phyloP scores from a whole-genome alignment of 2,113 vertebrate species.

The Probosciger aterrimus region DNA sequence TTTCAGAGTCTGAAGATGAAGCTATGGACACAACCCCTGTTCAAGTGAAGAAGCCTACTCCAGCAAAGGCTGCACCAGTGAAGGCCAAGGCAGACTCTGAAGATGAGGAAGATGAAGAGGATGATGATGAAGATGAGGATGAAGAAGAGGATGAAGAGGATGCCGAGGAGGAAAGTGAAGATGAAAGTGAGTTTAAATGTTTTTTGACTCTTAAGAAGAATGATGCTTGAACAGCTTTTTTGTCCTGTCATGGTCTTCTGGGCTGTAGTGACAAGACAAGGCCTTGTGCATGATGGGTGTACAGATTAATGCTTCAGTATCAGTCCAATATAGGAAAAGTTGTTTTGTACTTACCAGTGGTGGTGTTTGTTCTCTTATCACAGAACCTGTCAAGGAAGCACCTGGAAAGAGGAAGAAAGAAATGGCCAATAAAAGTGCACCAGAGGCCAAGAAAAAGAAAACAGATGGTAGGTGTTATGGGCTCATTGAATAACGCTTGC shows the following conservation, averaged over 20 bases:
- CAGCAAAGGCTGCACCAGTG: conserved; percentile 73
- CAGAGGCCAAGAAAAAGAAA: conserved; percentile 79
- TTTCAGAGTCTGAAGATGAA: conserved; percentile 88
- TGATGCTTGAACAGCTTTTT: not conserved
- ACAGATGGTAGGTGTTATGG: conserved; percentile 30
- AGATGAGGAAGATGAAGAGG: conserved; percentile 79
- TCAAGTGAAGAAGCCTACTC: conserved; percentile 84
- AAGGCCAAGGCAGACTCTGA: conserved; percentile 81
- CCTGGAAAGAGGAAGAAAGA: conserved; percentile 81
- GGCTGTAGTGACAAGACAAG: not conserved
- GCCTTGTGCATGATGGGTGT: not conserved
- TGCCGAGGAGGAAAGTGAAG: conserved; percentile 53
- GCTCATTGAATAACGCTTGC: not conserved
- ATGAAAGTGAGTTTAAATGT: conserved; percentile 54
- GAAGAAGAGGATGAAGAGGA: conserved; percentile 29
- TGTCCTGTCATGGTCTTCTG: fast-evolving
- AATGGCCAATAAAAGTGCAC: conserved; percentile 72
- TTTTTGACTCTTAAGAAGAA: not conserved
- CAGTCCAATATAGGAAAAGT: not conserved
- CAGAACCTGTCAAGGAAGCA: conserved; percentile 75
- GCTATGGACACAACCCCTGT: conserved; percentile 84
- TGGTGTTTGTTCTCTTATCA: not conserved
- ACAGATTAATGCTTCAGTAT: not conserved
- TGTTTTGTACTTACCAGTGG: not conserved
- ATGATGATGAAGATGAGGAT: not conserved